Evolutionary conservation across 1,140 invertebrate genomes (phyloP), one percentile per base, ranked within the genome.

Genomic region (Drosophila ercepeae): DNA sequence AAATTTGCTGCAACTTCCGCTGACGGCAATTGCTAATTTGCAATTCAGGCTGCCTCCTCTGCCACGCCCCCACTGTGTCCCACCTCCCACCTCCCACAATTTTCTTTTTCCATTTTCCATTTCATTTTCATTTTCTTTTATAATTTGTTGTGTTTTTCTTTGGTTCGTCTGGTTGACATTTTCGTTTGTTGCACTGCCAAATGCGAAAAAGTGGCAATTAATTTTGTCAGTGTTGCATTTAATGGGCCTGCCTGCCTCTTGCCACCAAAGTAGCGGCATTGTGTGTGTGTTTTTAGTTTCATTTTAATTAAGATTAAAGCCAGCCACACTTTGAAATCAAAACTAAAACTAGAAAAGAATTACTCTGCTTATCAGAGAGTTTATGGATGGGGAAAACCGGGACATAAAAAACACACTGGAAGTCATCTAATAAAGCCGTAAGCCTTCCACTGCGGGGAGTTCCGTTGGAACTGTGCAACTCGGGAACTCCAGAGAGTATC

Each of bases 181-280:
- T 84, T 84, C 81, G 81, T 84, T 84, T 86, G 81, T 84, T 76
- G 81, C 81, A 57, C 81, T 84, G 81, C 81, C 81, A 84, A 84
- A 86, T 86, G 76, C 72, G 81, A 84, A 84, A 84, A 86, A 86
- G 72, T 81, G 81, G 81, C 81, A 84, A 84, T 84, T 84, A 84
- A 84, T 84, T 84, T 84, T 84, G 81, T 86, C 76, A 84, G 81
- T 84, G 81, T 84, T 84, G 81, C 81, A 84, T 84, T 84, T 84
- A 84, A 84, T 84, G 81, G 81, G 69, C 73, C 76, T 60, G 74
- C 25, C 5, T 27, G 25, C 25, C 25, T 7, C 25, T 7, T 32
- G 29, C 29, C 29, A 1, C 29, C 6, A 2, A 32, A 32, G 11
- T 32, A n/a, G 29, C 29, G 39, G n/a, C 23, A 46, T 29, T 44